Conservation (phyloP, 2,888 invertebrate species). For the Hermodice carunculata region DNA sequence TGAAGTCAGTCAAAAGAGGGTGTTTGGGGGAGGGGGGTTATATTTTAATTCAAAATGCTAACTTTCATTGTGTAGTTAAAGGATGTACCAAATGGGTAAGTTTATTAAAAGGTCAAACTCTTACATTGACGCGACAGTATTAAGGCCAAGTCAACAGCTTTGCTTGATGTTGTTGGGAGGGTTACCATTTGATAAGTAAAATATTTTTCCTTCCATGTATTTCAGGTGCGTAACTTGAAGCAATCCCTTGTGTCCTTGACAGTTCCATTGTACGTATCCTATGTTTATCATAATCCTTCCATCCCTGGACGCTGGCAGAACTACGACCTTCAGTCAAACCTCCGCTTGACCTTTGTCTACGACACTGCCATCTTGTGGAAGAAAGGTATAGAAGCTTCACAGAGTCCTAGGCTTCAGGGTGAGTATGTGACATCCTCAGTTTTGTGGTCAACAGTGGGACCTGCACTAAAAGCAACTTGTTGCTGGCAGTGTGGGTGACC, state of each 20-base stretch:
- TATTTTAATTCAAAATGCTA: no score
- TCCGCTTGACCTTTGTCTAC: conserved; percentile 67
- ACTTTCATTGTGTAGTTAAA: no score
- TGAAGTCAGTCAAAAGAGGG: no score
- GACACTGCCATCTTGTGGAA: conserved; percentile 68
- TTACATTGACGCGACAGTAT: no score
- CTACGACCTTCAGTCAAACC: conserved; percentile 60
- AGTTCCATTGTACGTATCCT: conserved; percentile 68
- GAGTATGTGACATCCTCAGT: conserved; percentile 5
- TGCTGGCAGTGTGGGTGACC: no score
- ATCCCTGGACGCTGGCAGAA: conserved; percentile 64
- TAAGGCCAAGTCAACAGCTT: no score
- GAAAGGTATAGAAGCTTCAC: conserved; percentile 62
- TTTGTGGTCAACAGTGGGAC: no score
- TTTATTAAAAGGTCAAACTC: no score
- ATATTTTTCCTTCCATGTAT: background rate
- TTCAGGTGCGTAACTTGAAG: conserved; percentile 60
- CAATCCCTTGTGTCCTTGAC: conserved; percentile 65
- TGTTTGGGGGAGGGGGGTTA: no score
- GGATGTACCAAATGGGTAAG: no score
- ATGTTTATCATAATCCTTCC: conserved; percentile 62
- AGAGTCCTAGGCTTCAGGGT: conserved; percentile 56
- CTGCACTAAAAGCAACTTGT: no score
- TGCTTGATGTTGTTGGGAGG: background rate
- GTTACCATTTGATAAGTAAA: background rate